Conservation (phyloP, 2,113 vertebrate genomes). For the Ammodytes marinus region DNA sequence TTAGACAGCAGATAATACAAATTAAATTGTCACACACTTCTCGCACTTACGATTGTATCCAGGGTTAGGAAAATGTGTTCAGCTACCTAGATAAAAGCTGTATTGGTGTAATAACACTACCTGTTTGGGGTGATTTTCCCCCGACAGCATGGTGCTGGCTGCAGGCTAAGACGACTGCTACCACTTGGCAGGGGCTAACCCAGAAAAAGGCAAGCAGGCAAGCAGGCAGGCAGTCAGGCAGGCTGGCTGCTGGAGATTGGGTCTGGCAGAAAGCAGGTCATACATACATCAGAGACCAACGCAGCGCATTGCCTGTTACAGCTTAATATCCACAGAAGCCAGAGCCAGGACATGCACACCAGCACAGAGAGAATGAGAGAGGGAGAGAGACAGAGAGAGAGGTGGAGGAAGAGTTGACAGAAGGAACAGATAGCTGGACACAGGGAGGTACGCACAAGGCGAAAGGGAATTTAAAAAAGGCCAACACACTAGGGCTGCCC, state of each 20-base stretch:
- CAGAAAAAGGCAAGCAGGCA: conserved; percentile 68
- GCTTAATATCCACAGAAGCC: conserved; percentile 74
- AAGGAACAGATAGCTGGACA: conserved; percentile 24
- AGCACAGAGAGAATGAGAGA: conserved; percentile 45
- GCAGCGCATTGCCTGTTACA: conserved; percentile 67
- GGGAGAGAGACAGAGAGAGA: conserved; percentile 13
- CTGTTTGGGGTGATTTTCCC: conserved; percentile 40
- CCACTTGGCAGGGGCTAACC: conserved; percentile 73
- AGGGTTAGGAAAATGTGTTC: conserved; percentile 21
- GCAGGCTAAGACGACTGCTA: conserved; percentile 56
- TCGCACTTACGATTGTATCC: conserved; percentile 26
- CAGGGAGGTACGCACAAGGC: conserved; percentile 11
- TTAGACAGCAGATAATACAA: conserved; percentile 20
- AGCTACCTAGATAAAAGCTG: conserved; percentile 44
- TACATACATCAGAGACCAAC: conserved; percentile 79
- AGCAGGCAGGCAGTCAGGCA: conserved; percentile 33
- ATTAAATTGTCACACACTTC: background rate
- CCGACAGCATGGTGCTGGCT: conserved; percentile 42
- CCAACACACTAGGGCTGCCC: no score
- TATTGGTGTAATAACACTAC: conserved; percentile 16
- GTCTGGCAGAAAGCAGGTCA: conserved; percentile 82
- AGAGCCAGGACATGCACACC: conserved; percentile 67
- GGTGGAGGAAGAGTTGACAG: conserved; percentile 38
- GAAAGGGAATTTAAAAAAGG: conserved; percentile 30
- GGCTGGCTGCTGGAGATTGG: conserved; percentile 70